Base-by-base conservation (phyloP, 2,797 vertebrate genomes). In the Chelon labrosus region DNA sequence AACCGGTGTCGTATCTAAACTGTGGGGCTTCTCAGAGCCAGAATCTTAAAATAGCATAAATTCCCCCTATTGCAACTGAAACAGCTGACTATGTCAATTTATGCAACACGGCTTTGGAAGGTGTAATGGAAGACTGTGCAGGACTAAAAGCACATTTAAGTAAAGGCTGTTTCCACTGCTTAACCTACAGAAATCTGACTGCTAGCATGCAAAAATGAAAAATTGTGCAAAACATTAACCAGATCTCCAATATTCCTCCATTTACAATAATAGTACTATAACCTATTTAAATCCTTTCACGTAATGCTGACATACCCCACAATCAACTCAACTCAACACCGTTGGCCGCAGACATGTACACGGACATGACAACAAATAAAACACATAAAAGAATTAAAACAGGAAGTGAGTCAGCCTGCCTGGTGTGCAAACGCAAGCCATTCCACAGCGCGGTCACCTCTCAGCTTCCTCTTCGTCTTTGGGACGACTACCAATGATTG, bases 61-160 rank as follows among this genome's bases (percentile, higher is more conserved):
- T 62, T 58, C 49, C 16, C 55, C 27, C 17, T 10, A 31, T 46
- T 59, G 42, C 52, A 72, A 56, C 10, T 50, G 41, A 65, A 74
- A 75, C 10, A 72, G 59, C 65, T 66, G 63, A 77, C 68, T 2
- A 3, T 52, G 42, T 72, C 19, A 69, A 54, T 70, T 80, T 58
- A 55, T 10, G 52, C 51, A 19, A 51, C 39, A 37, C 9, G 1
- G 57, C 60, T 82, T 74, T 54, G 19, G 39, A 68, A 74, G 16
- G 25, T 67, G n/a, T 75, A 76, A 79, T 65, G 25, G 13, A 59
- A 64, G 17, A 44, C 13, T 22, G 27, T 37, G 17, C 38, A 65
- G 49, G 35, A 68, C 66, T 71, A 73, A 82, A 79, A 53, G 31
- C 20, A 59, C 14, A 64, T 74, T 31, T 65, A 69, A 80, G 17